Evolutionary conservation across 2,888 invertebrate genomes (phyloP).

Genomic region (Pollenia labialis): DNA sequence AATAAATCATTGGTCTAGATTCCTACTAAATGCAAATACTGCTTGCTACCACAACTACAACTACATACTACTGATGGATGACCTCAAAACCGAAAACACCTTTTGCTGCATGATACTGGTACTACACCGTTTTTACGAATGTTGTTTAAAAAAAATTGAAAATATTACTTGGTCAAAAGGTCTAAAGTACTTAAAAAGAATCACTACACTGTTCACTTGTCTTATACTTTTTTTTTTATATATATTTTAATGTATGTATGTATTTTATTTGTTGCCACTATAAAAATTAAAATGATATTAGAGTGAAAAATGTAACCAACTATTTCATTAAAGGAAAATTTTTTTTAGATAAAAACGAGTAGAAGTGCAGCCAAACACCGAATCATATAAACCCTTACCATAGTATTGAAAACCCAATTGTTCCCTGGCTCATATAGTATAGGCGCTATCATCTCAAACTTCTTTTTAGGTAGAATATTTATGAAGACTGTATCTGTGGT

Average conservation of each 20-base stretch:
- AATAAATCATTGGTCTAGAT: constrained; percentile 55
- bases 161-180: constrained; percentile 72
- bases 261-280: constrained; percentile 14
- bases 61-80: constrained; percentile 70
- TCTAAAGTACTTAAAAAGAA: constrained; percentile 72
- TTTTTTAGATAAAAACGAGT: neutral
- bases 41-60: constrained; percentile 25
- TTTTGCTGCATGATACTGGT: constrained; percentile 37
- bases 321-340: neutral
- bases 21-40: constrained; percentile 39
- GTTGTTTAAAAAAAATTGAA: constrained; percentile 11
- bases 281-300: constrained; percentile 46
- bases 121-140: neutral
- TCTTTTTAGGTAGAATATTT: too few species aligned
- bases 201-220: constrained; percentile 69
- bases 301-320: constrained; percentile 46
- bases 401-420: too few species aligned
- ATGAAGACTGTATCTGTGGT: too few species aligned
- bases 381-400: too few species aligned
- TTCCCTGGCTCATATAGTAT: too few species aligned
- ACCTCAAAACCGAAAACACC: constrained; percentile 65
- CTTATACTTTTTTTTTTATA: constrained; percentile 51
- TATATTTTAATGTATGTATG: constrained; percentile 24
- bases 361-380: too few species aligned
- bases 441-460: too few species aligned